Evolutionary conservation across 2,797 vertebrate species (phyloP), one percentile per base, ranked within the genome.

Genomic region (Phoxinus dragarum): DNA sequence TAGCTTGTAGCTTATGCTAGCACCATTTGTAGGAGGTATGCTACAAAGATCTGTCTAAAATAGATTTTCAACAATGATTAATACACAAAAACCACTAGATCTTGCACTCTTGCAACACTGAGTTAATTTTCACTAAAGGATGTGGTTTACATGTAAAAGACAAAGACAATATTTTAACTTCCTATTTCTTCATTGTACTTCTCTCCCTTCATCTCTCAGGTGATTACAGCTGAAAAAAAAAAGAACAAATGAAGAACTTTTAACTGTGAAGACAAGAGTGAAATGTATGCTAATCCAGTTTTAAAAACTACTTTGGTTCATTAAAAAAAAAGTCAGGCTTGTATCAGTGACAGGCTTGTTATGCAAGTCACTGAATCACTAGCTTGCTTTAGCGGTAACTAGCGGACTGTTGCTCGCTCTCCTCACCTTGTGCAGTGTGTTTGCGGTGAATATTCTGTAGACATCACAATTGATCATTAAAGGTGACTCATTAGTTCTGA

Each of bases 401-500:
- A 31, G 16, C 0, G 40, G 71, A 31, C 6, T 73, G 27, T 68
- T 76, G 74, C 54, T 77, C 14, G 10, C 21, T 68, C 2, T 54
- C 66, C 16, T 14, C 52, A 44, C 23, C 47, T 27, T 73, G 36
- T 54, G 21, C 19, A 72, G 72, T 47, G 64, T 54, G 42, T 71
- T 84, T 80, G 82, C 47, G 66, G 54, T 5, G 0, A n/a, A 52
- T 61, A 8, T 80, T 44, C 49, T 69, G 61, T 49, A 56, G 67
- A 64, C 44, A 80, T 44, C 40, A 6, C 14, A 6, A 84, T n/a
- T 61, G 64, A 88, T 80, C 40, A 64, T 49, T 71, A 80, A 66
- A 27, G 0, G 66, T 90, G 90, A 89, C 82, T 90, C 86, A 90
- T 76, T 73, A 31, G n/a, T 86, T 87, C 87, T 88, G 86, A 89